These are phyloP conservation scores for Dicrurus megarhynchus DNA, from an alignment of 2,113 vertebrate species.

Conservation along the genomic window DNA sequence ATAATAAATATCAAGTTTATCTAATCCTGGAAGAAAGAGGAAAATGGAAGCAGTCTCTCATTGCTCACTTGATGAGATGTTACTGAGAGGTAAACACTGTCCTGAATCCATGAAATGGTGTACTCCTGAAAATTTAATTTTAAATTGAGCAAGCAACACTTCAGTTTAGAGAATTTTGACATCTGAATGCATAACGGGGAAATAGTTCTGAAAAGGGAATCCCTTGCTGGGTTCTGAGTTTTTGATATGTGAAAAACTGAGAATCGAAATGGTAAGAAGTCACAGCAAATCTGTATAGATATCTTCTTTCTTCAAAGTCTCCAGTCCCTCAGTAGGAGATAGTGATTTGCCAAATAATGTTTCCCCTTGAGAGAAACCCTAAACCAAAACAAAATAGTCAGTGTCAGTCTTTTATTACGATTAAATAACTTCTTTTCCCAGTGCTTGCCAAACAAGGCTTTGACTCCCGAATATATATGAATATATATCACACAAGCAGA, in stretches of 20 bases:
- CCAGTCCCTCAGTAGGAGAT: neutral
- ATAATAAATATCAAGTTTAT: slow-evolving; percentile 33
- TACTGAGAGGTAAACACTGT: neutral
- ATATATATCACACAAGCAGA: neutral
- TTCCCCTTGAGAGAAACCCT: neutral
- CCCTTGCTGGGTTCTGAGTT: neutral
- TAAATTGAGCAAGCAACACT: neutral
- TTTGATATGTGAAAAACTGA: neutral
- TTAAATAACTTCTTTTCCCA: neutral
- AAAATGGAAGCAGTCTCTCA: neutral
- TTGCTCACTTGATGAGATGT: neutral
- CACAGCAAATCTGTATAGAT: neutral
- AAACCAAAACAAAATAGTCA: neutral
- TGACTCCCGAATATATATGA: neutral
- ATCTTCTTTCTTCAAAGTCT: neutral
- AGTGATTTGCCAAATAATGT: neutral
- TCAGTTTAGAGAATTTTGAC: neutral
- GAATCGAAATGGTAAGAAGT: neutral
- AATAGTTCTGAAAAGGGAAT: neutral
- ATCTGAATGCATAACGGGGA: neutral
- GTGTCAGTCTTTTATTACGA: neutral
- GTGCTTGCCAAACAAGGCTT: neutral
- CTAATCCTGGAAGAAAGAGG: neutral
- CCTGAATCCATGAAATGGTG: neutral
- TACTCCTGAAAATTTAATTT: neutral